phyloP scores from a whole-genome alignment of 2,113 vertebrate genomes.

The Equus przewalskii region DNA sequence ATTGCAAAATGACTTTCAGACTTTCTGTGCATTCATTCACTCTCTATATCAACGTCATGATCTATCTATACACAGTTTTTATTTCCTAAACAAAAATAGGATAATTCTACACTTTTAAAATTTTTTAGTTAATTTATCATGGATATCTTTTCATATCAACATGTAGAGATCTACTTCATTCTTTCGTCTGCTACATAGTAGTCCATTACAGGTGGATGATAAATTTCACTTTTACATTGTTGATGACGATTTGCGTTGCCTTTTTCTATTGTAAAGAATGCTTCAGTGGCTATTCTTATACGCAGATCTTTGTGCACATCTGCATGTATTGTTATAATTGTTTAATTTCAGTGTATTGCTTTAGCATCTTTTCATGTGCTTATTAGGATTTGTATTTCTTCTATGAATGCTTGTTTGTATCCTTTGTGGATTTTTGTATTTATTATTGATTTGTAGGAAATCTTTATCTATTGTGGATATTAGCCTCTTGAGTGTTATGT shows the following conservation, averaged over 20 bases:
- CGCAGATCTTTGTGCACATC: neutral
- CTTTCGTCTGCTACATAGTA: neutral
- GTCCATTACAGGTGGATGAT: neutral
- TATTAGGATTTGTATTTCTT: neutral
- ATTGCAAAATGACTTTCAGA: neutral
- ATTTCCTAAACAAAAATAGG: neutral
- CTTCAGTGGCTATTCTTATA: neutral
- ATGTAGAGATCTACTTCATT: neutral
- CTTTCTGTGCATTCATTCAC: neutral
- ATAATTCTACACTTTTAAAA: neutral
- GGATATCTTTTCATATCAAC: neutral
- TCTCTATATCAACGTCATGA: neutral
- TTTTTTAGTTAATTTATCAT: neutral
- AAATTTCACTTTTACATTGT: neutral
- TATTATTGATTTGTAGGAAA: conserved; percentile 16
- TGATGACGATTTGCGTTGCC: neutral
- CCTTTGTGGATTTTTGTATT: neutral
- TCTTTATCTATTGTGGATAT: conserved; percentile 15
- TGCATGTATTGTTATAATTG: neutral
- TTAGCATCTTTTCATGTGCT: conserved; percentile 31
- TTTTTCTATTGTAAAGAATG: neutral
- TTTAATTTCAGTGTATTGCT: conserved; percentile 17
- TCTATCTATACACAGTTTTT: neutral
- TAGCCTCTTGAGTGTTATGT: neutral
- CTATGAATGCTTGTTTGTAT: conserved; percentile 28